phyloP scores from a whole-genome alignment of 2,113 vertebrate species.

The Bothrops jararaca region DNA sequence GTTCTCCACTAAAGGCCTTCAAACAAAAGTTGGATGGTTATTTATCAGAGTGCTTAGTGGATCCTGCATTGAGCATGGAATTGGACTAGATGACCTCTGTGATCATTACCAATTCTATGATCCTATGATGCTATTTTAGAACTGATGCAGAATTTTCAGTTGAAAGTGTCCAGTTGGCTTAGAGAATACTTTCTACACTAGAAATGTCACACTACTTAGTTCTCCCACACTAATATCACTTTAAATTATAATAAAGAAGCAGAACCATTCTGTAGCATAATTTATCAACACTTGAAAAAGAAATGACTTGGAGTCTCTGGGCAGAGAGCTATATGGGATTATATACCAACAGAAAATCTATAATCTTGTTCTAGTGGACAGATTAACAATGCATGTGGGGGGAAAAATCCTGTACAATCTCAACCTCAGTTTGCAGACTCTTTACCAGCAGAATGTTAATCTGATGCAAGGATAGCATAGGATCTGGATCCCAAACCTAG shows the following conservation, averaged over 20 bases:
- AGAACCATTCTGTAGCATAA: neutral
- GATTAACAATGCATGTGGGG: neutral
- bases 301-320: neutral
- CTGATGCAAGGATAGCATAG: neutral
- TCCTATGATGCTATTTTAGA: neutral
- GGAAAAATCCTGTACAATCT: neutral
- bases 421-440: neutral
- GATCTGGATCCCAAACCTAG: neutral
- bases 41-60: neutral
- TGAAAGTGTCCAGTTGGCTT: neutral
- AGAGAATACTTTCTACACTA: neutral
- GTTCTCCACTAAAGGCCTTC: neutral
- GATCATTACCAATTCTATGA: neutral
- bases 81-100: neutral
- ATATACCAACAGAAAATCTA: neutral
- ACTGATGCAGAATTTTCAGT: neutral
- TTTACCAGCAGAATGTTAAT: neutral
- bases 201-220: neutral
- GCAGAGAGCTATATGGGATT: neutral
- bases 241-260: neutral
- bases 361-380: neutral
- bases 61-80: neutral
- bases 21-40: neutral
- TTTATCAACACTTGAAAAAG: neutral
- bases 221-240: neutral